Percentiles rank a stretch among this genome's conserved stretches.
Conservation (phyloP, 2,113 vertebrate species). For the Phycodurus eques region DNA sequence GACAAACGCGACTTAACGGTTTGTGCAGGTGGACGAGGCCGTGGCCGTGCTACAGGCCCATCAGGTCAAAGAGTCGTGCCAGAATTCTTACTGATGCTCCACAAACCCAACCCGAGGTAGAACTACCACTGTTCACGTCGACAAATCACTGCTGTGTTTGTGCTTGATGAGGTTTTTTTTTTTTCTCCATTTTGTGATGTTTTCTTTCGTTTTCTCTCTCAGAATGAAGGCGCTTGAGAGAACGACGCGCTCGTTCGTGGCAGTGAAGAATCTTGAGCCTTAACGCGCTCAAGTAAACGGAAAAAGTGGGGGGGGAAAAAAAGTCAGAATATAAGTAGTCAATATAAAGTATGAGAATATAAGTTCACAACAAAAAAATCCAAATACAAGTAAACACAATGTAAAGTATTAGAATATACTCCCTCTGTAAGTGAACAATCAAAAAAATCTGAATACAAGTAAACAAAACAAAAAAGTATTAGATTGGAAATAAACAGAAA, state of each 20-base stretch:
- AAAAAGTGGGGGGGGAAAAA: neutral
- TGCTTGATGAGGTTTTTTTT: neutral
- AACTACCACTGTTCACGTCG: no score
- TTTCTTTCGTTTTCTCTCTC: no score
- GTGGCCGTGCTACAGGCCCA: slow-evolving; percentile 97
- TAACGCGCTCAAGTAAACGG: neutral
- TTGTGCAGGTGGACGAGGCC: slow-evolving; percentile 90
- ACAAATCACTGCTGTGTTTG: no score
- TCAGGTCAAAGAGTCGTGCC: slow-evolving; percentile 95
- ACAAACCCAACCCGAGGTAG: slow-evolving; percentile 75
- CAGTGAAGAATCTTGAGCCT: neutral
- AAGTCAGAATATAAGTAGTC: neutral
- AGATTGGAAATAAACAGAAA: neutral
- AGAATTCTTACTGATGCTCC: slow-evolving; percentile 85
- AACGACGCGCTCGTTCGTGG: neutral
- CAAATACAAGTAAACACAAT: slow-evolving; percentile 69
- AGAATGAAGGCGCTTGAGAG: neutral
- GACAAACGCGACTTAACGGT: neutral
- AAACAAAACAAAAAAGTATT: slow-evolving; percentile 60
- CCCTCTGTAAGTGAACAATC: slow-evolving; percentile 63
- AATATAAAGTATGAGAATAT: slow-evolving; percentile 66
- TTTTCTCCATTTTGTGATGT: neutral
- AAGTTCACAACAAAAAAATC: slow-evolving; percentile 79
- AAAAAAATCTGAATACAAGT: slow-evolving; percentile 76
- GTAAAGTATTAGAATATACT: slow-evolving; percentile 86